Evolutionary conservation across 2,113 vertebrate species (phyloP).

Genomic region (Cryptomyrus ogoouensis): DNA sequence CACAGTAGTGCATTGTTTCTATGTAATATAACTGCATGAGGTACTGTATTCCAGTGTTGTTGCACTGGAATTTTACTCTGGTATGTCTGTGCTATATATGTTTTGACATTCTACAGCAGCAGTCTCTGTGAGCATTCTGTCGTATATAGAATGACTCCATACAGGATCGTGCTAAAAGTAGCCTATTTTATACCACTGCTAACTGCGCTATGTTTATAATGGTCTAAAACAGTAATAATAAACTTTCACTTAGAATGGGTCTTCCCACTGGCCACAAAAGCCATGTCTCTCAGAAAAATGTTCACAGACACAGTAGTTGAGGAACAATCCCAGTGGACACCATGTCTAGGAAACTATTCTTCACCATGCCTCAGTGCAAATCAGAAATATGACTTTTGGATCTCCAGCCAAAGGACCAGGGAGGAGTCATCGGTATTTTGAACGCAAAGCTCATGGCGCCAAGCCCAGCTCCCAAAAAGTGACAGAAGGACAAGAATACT

Average conservation of each 20-base stretch:
- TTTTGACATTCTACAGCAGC: neutral
- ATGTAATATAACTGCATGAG: neutral
- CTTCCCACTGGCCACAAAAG: neutral
- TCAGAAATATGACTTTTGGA: neutral
- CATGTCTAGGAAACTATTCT: neutral
- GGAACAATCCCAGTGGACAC: neutral
- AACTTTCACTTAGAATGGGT: neutral
- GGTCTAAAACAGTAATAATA: neutral
- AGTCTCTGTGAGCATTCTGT: neutral
- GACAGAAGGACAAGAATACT: neutral
- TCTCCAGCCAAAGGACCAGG: neutral
- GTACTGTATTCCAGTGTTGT: neutral
- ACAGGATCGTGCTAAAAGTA: neutral
- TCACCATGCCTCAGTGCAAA: neutral
- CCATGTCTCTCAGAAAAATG: neutral
- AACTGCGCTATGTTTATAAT: neutral
- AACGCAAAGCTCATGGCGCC: neutral
- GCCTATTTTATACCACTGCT: neutral
- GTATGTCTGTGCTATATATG: neutral
- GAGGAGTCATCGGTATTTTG: neutral
- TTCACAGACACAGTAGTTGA: constrained; percentile 1
- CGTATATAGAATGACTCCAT: neutral
- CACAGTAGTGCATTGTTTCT: neutral
- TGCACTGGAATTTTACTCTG: neutral
- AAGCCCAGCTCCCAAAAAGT: neutral